Evolutionary conservation across 53 echinoderm and acorn worm genomes (phyloP).

Genomic region (Antedon mediterranea): DNA sequence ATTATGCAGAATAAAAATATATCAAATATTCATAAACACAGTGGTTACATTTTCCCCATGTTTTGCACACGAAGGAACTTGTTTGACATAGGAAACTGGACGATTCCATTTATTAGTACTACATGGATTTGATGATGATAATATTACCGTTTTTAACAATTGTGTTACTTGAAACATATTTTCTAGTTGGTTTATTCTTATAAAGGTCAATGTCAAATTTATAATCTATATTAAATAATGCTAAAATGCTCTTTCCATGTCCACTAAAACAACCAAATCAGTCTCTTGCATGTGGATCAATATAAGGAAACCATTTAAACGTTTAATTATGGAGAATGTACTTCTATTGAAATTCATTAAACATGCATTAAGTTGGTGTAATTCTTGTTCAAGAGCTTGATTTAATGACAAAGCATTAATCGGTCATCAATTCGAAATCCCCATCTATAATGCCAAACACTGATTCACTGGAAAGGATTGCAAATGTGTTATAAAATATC

Average conservation of each 20-base stretch:
- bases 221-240: too few relatives aligned
- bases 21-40: too few relatives aligned
- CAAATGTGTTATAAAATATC: conserved; percentile 2
- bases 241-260: conserved; percentile 5
- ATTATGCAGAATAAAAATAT: too few relatives aligned
- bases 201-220: too few relatives aligned
- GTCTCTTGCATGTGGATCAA: not conserved
- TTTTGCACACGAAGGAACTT: too few relatives aligned
- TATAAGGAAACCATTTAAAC: not conserved
- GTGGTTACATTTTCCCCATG: too few relatives aligned
- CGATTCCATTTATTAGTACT: too few relatives aligned
- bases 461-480: not conserved
- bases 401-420: conserved; percentile 3
- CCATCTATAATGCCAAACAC: not conserved
- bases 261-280: not conserved
- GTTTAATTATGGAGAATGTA: not conserved
- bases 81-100: too few relatives aligned
- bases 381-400: conserved; percentile 3
- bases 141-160: too few relatives aligned
- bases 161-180: too few relatives aligned
- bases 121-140: too few relatives aligned
- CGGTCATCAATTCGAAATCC: not conserved
- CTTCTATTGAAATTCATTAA: conserved; percentile 7
- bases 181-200: too few relatives aligned
- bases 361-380: conserved; percentile 3